Evolutionary conservation across 1,140 invertebrate species (phyloP), one percentile per base, ranked within the genome.

Genomic region (Camponotus vicinus): DNA sequence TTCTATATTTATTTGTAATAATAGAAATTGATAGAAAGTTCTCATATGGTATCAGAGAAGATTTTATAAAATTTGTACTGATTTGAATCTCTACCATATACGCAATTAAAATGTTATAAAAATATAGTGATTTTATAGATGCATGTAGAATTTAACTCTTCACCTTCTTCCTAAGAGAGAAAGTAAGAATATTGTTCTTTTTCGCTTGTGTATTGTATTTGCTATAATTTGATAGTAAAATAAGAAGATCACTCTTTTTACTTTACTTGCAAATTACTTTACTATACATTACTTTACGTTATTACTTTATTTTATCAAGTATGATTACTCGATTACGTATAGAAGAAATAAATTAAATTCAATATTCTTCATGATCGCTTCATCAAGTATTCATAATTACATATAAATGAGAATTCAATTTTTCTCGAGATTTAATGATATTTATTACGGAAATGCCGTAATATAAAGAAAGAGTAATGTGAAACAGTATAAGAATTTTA

Each of bases 351-450:
- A 80, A 80, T 80, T 21, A 34, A 69, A 45, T 32, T 15, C 34
- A 40, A 32, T 55, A 40, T 80, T 80, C 77, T n/a, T 80, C 77
- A 57, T 55, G 64, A 69, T 80, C 64, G 64, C 77, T 69, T 80
- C 64, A 80, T 80, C 45, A 70, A 57, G 21, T 40, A 42, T 42
- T 69, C 37, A 40, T 55, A 70, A 80, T 79, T 69, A 69, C 59
- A 34, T 18, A n/a, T 55, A 67, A 66, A 40, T 0, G 76, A 64
- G 45, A 49, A 78, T 61, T 78, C 45, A 42, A 64, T 45, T 78
- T 78, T 78, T 32, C 1, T 11, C 11, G 7, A 64, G 5, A 32
- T 2, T 80, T 66, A 69, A 80, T 55, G 49, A 80, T 80, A 80
- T 80, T 42, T 42, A 34, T 49, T 32, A 45, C 49, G 57, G 66